Percentiles rank a stretch among this genome's conserved stretches.
Evolutionary conservation across 2,113 vertebrate genomes (phyloP).

Genomic region (Megaptera novaeangliae): DNA sequence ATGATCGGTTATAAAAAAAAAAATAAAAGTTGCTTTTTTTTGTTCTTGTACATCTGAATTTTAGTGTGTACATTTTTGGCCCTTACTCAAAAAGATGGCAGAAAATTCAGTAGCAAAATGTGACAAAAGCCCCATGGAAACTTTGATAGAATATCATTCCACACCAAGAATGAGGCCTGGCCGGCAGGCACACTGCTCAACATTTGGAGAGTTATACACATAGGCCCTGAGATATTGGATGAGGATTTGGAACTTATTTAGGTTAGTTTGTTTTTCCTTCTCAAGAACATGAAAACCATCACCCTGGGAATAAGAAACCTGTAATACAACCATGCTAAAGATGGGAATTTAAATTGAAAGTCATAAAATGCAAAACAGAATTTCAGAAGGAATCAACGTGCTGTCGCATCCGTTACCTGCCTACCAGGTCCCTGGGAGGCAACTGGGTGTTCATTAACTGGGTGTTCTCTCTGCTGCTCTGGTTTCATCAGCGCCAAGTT

Average conservation of each 20-base stretch:
- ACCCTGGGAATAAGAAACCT: slow-evolving; percentile 21
- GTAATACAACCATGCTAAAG: background rate
- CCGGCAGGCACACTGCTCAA: fast-evolving
- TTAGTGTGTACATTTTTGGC: background rate
- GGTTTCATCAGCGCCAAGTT: background rate
- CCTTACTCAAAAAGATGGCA: background rate
- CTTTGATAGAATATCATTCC: background rate
- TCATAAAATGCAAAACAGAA: slow-evolving; percentile 40
- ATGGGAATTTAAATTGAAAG: slow-evolving; percentile 45
- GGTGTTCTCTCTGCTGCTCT: background rate
- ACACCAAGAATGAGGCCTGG: background rate
- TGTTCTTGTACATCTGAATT: background rate
- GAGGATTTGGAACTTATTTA: slow-evolving; percentile 28
- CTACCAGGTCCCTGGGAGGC: background rate
- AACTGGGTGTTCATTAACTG: background rate
- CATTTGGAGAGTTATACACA: background rate
- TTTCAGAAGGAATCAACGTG: slow-evolving; percentile 15
- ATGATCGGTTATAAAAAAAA: background rate
- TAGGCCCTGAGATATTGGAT: background rate
- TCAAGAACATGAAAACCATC: slow-evolving; percentile 26
- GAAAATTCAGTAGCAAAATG: slow-evolving; percentile 17
- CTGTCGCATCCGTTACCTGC: background rate
- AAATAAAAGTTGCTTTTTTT: background rate
- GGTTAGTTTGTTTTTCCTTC: slow-evolving; percentile 34
- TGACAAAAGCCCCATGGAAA: background rate